These are phyloP conservation scores for Hirundo rustica DNA, from an alignment of 2,797 vertebrate genomes.

Conservation along the genomic window DNA sequence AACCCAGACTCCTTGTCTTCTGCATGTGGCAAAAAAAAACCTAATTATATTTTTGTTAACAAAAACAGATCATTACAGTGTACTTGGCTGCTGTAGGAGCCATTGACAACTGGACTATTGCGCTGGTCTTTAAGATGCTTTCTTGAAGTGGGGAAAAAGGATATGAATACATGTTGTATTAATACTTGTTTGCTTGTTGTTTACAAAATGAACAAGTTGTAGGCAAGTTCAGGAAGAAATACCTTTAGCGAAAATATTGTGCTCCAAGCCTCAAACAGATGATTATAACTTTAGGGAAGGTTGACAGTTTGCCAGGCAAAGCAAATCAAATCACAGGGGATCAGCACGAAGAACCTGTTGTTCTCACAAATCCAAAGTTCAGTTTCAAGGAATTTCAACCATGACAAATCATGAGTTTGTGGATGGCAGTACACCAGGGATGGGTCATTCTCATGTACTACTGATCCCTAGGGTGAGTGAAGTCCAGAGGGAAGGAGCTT, in stretches of 20 bases:
- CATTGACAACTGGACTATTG: background rate
- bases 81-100: background rate
- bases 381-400: constrained; percentile 56
- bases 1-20: background rate
- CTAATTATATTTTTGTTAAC: background rate
- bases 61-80: background rate
- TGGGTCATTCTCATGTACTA: constrained; percentile 63
- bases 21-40: background rate
- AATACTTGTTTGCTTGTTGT: background rate
- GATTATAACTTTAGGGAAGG: background rate
- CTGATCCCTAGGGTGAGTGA: constrained; percentile 26
- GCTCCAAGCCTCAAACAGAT: background rate
- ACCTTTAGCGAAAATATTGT: background rate
- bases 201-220: background rate
- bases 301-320: constrained; percentile 41
- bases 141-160: background rate
- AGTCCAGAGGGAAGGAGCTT: constrained; percentile 43
- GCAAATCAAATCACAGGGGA: constrained; percentile 40
- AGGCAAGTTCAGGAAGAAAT: background rate
- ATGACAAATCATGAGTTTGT: constrained; percentile 62
- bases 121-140: background rate
- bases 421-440: constrained; percentile 48
- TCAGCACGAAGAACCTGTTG: background rate
- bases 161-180: background rate
- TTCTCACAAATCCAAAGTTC: constrained; percentile 46